Conservation (phyloP, 1,140 invertebrate genomes). For the Nylanderia fulva region DNA sequence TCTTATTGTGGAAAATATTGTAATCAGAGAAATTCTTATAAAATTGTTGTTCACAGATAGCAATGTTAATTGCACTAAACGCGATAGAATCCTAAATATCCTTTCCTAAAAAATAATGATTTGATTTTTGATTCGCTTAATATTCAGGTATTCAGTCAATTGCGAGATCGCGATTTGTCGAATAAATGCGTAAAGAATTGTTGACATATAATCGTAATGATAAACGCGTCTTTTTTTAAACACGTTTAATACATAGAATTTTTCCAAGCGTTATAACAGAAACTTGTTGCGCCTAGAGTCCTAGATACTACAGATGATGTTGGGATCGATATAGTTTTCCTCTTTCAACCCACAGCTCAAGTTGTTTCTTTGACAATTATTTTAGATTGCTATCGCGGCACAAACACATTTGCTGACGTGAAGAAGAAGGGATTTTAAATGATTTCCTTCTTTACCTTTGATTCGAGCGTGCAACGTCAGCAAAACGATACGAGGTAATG, state of each 20-base stretch:
- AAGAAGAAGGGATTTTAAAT: conserved; percentile 1
- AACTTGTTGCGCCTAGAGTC: conserved; percentile 59
- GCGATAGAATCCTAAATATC: neutral
- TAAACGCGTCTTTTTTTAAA: neutral
- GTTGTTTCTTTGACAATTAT: conserved; percentile 36
- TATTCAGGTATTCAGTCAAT: neutral
- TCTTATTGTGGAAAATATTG: too few species aligned
- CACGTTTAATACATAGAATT: conserved; percentile 21
- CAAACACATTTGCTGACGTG: neutral
- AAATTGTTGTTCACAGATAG: too few species aligned
- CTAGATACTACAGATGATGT: conserved; percentile 2
- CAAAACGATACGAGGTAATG: conserved; percentile 1
- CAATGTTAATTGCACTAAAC: neutral
- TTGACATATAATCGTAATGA: neutral
- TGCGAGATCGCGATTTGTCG: neutral
- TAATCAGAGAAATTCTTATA: too few species aligned
- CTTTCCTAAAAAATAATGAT: neutral
- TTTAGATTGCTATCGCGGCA: conserved; percentile 34
- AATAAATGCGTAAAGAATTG: neutral
- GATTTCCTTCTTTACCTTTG: conserved; percentile 1
- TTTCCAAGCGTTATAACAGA: conserved; percentile 50
- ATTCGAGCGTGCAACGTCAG: neutral
- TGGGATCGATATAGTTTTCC: conserved; percentile 40
- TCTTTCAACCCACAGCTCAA: neutral
- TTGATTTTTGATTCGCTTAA: neutral